Base-by-base conservation (phyloP, 2,888 invertebrate species). In the Stomorhina lunata region DNA sequence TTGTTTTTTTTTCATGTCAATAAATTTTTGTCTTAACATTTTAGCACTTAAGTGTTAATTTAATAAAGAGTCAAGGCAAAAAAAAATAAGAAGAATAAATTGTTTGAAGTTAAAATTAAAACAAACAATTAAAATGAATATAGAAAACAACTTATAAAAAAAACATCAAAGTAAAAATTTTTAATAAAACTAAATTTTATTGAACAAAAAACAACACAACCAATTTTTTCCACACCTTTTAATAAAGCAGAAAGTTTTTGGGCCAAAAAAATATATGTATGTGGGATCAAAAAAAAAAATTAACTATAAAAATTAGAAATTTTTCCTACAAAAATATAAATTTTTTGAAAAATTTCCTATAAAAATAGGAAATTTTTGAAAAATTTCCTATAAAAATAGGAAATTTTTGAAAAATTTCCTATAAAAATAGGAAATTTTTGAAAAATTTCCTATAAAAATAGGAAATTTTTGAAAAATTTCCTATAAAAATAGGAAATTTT, bases 1-100 rank as follows among this genome's bases (percentile, higher is more conserved):
- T 73, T 27, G 10, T 50, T 7, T 45, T 40, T 48, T n/a, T 27
- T 6, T 20, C 25, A n/a, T 9, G 17, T 37, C 2, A 9, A 25
- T 50, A 29, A 29, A 29, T 29, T 61, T 6, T 50, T 20, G 22
- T 27, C 53, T 3, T 10, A 15, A 7, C 20, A 59, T 50, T 77
- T 69, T 77, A 77, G n/a, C 59, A 61, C 34, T 69, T 20, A 69
- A 63, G 77, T 77, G 69, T 77, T 77, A 77, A 77, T 77, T 77
- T 20, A 69, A 68, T 34, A 32, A 65, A 34, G 32, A 37, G 50
- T 73, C 17, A 29, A 43, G 3, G n/a, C 12, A 43, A 53, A 9
- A 10, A 22, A 37, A 32, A 66, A 45, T 2, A 43, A 15, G 7
- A 43, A 43, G 32, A 34, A 65, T 55, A 48, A 15, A 22, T 57